A percentile compares a stretch with the other conserved stretches of the same genome.
phyloP scores from a whole-genome alignment of 2,113 vertebrate genomes.

The Xiphias gladius region DNA sequence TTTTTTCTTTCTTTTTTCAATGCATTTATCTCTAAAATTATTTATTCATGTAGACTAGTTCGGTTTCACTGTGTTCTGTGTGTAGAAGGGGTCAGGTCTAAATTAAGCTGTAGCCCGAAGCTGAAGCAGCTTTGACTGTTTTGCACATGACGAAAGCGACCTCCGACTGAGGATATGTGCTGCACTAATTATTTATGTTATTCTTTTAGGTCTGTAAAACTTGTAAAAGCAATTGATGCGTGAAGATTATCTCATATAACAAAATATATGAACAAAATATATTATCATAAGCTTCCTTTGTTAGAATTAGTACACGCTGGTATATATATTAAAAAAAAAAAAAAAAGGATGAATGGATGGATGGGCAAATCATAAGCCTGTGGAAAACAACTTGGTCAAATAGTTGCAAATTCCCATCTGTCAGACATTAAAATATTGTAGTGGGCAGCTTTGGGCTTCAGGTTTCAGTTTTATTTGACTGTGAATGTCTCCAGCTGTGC shows the following conservation, averaged over 20 bases:
- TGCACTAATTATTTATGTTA: neutral
- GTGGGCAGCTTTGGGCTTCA: constrained; percentile 21
- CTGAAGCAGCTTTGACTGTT: neutral
- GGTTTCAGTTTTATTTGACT: constrained; percentile 17
- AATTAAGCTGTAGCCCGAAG: neutral
- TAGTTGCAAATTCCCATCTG: constrained; percentile 21
- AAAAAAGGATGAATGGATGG: constrained; percentile 8
- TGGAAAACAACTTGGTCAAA: neutral
- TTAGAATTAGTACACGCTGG: neutral
- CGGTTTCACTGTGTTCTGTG: neutral
- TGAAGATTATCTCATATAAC: neutral
- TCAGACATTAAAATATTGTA: constrained; percentile 21
- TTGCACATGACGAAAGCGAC: neutral
- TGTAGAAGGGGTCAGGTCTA: neutral
- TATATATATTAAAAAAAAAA: neutral
- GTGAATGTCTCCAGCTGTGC: constrained; percentile 32
- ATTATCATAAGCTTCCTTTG: neutral
- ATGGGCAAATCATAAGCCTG: constrained; percentile 8
- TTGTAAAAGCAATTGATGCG: neutral
- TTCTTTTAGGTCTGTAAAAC: neutral
- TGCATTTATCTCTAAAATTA: neutral
- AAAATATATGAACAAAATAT: neutral
- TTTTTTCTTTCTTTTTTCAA: no score
- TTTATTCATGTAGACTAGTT: neutral
- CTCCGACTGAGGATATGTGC: neutral